Evolutionary conservation across 2,888 invertebrate species (phyloP).

Genomic region (Ochlodes sylvanus): DNA sequence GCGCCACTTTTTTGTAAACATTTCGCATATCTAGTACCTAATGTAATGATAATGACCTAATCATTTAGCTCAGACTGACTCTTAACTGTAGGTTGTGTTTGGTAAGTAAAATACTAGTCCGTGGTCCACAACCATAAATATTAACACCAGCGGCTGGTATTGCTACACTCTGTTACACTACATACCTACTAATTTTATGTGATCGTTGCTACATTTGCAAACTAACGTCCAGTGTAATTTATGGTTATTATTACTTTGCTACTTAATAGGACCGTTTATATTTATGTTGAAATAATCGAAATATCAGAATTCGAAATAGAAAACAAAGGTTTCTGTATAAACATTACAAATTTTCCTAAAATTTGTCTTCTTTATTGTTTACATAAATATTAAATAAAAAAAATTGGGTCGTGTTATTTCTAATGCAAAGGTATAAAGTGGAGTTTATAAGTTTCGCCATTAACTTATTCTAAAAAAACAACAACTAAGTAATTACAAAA

Average conservation of each 20-base stretch:
- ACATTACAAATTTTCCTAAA: too few species aligned
- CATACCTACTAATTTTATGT: slow-evolving; percentile 31
- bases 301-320: not conserved
- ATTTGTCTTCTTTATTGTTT: too few species aligned
- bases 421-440: too few species aligned
- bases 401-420: too few species aligned
- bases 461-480: too few species aligned
- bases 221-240: slow-evolving; percentile 14
- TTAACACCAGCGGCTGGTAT: slow-evolving; percentile 45
- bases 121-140: slow-evolving; percentile 15
- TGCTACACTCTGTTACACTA: slow-evolving; percentile 27
- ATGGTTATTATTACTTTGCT: slow-evolving; percentile 21
- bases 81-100: not conserved
- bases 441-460: too few species aligned
- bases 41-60: not conserved
- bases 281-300: not conserved
- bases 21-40: not conserved
- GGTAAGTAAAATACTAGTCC: not conserved
- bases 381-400: too few species aligned
- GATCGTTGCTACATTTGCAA: slow-evolving; percentile 28
- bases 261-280: not conserved
- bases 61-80: not conserved
- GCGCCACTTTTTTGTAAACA: not conserved
- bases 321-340: too few species aligned
- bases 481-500: too few species aligned